Evolutionary conservation across 2,113 vertebrate genomes (phyloP), one percentile per base, ranked within the genome.

Genomic region (Cynopterus brachyotis): DNA sequence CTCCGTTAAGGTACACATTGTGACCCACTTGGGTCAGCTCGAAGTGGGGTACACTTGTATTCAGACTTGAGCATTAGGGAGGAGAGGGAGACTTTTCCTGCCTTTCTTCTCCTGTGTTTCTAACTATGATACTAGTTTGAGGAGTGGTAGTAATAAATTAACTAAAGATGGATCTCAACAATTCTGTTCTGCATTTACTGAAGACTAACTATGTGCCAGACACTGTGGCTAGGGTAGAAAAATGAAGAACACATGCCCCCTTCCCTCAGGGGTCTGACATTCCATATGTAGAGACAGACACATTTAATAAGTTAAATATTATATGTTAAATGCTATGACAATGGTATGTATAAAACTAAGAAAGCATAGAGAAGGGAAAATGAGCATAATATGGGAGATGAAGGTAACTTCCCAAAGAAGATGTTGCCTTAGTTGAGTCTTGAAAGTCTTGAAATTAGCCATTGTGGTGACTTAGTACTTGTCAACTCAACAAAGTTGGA

Each of bases 1-100:
- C 4, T 9, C 35, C 2, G 9, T 24, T 17, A 12, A n/a, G 42
- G 37, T 9, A 28, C 20, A 15, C 3, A 1, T 3, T 8, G 24
- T 4, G 2, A 55, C 16, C 24, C 32, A 42, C 10, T 6, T 45
- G 85, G 35, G 11, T 30, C 60, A 30, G 26, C 55, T 15, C 1
- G 0, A 66, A 47, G 9, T 16, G 2, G n/a, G 28, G 17, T 22
- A 13, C 12, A 26, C 28, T n/a, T 73, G 47, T 75, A 11, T 66
- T 67, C 9, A 1, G 37, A 57, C 59, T 24, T 32, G 20, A 72
- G 57, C 15, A 0, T 26, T 1, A 42, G 22, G 30, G 32, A 64
- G 13, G 37, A 53, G 3, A 57, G n/a, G 42, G n/a, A 9, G 24
- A 37, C 24, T 8, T 73, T 59, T 35, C 15, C 40, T 28, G 9